phyloP scores from a whole-genome alignment of 2,888 invertebrate genomes.

The Pecten maximus region DNA sequence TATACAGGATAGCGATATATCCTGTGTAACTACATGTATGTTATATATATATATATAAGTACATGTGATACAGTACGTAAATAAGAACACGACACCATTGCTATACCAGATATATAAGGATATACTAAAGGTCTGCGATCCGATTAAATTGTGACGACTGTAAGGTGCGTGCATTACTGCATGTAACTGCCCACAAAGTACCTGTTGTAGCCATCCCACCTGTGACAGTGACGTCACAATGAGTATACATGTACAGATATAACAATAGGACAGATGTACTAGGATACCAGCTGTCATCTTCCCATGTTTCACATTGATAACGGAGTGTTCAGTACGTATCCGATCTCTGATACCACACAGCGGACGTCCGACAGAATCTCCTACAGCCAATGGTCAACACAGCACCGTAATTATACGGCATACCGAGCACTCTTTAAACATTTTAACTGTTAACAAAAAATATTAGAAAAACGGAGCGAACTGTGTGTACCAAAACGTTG shows the following conservation, averaged over 20 bases:
- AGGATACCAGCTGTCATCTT: not conserved
- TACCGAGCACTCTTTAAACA: too few relatives aligned
- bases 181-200: not conserved
- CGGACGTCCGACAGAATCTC: not conserved
- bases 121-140: not conserved
- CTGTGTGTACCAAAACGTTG: too few relatives aligned
- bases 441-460: too few relatives aligned
- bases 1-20: too few relatives aligned
- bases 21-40: too few relatives aligned
- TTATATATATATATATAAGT: too few relatives aligned
- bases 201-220: constrained; percentile 3
- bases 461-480: too few relatives aligned
- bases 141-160: not conserved
- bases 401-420: too few relatives aligned
- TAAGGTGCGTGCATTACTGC: not conserved
- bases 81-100: too few relatives aligned
- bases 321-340: not conserved
- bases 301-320: not conserved
- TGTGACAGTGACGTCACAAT: not conserved
- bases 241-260: not conserved
- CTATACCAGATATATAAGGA: not conserved
- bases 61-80: too few relatives aligned
- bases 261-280: too few relatives aligned
- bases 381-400: too few relatives aligned
- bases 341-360: not conserved